phyloP scores from a whole-genome alignment of 2,113 vertebrate genomes.

The Sinosuthora webbiana region DNA sequence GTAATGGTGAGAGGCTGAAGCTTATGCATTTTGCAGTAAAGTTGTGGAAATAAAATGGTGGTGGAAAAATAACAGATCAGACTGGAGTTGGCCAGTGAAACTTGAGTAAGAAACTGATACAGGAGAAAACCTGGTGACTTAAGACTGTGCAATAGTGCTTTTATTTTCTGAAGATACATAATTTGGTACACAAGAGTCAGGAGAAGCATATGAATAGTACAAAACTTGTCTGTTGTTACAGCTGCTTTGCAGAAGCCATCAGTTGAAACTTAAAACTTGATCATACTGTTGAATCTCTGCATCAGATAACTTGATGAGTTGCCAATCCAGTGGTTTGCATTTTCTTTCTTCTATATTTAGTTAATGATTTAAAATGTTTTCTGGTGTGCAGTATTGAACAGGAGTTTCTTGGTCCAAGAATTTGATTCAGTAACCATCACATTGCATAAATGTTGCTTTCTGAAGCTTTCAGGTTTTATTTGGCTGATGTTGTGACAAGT shows the following conservation, averaged over 20 bases:
- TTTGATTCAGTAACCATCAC: neutral
- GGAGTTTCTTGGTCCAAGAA: neutral
- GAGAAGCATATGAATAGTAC: neutral
- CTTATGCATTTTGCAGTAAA: neutral
- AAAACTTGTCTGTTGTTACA: neutral
- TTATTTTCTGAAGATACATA: neutral
- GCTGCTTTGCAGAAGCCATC: neutral
- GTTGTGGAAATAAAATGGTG: neutral
- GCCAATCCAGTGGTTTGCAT: neutral
- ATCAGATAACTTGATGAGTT: neutral
- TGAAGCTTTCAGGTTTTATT: neutral
- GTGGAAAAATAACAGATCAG: neutral
- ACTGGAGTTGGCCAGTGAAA: neutral
- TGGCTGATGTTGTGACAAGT: neutral
- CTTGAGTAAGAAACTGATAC: neutral
- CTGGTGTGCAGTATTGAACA: neutral
- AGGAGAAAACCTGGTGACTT: neutral
- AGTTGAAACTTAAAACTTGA: neutral
- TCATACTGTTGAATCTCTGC: neutral
- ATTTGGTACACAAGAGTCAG: neutral
- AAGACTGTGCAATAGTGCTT: neutral
- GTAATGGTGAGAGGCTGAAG: neutral
- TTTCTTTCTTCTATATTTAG: neutral
- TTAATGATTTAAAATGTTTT: neutral
- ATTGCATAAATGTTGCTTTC: neutral